Evolutionary conservation across 2,888 invertebrate species (phyloP), one percentile per base, ranked within the genome.

Genomic region (Dynastes maya): DNA sequence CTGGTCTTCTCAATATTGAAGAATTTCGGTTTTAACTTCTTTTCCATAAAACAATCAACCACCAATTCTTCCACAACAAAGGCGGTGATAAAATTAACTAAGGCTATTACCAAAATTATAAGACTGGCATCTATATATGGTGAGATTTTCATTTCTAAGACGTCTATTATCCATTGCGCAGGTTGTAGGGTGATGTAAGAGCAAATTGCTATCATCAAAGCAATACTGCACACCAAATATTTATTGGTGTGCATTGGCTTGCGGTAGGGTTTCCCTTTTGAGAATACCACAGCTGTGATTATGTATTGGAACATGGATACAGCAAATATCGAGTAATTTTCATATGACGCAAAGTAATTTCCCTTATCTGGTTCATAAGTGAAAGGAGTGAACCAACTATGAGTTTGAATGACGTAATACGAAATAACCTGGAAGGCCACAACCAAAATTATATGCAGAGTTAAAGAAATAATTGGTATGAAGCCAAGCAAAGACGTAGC

Each of bases 101-200:
- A 68, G 0, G 91, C 91, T 81, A 92, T 90, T 0, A 88, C 82
- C 0, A 93, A 82, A 82, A 92, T 88, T 37, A 89, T 85, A 83
- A 89, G 85, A 51, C 85, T 81, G 1, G 83, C 84, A 40, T 87
- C 86, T 0, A 89, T 86, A 32, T 91, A 90, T 0, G 92, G 91
- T 0, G 96, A 95, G 85, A 95, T 88, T 77, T 90, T 88, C 0
- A 97, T 87, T 84, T 95, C 92, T 40, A 97, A 90, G 77, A 92
- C 89, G 0, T 88, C 80, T 0, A 86, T 81, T 0, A 91, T 76
- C 90, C 90, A 91, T 0, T 86, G 45, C 0, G 89, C 88, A 0
- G 92, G 91, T 72, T 87, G 86, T 16, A 91, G 75, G 0, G 90
- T 89, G 27, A 92, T 89, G 82, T 91, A 92, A 0, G 84, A 77